Evolutionary conservation across 2,888 invertebrate species (phyloP).

Genomic region (Trichogramma dendrolimi): DNA sequence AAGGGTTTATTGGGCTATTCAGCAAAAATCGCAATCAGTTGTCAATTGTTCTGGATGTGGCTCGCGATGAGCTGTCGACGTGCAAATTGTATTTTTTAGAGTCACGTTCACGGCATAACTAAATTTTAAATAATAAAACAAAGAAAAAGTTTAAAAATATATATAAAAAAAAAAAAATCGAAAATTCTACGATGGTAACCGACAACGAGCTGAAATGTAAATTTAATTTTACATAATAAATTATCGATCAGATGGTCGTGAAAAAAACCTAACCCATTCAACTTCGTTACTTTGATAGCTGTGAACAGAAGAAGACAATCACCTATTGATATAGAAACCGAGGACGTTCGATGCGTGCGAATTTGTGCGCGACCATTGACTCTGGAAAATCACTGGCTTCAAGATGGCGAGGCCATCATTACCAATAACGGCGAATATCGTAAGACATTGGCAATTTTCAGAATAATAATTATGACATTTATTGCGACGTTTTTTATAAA

Average conservation of each 20-base stretch:
- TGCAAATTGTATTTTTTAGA: no score
- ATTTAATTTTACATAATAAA: neutral
- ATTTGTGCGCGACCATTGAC: constrained; percentile 34
- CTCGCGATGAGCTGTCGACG: no score
- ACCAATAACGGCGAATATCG: constrained; percentile 36
- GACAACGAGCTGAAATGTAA: constrained; percentile 24
- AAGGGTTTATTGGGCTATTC: constrained; percentile 12
- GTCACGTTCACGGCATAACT: neutral
- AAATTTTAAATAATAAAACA: neutral
- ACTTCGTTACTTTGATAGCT: constrained; percentile 11
- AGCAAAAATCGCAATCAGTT: neutral
- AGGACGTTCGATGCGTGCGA: neutral
- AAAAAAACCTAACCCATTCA: neutral
- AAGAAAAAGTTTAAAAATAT: neutral
- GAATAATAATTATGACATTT: neutral
- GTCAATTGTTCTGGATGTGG: no score
- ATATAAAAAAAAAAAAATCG: neutral
- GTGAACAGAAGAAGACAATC: constrained; percentile 37
- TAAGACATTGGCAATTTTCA: constrained; percentile 21
- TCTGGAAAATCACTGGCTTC: constrained; percentile 43
- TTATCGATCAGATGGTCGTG: neutral
- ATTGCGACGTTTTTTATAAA: neutral
- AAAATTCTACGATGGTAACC: constrained; percentile 10
- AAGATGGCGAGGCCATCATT: constrained; percentile 40
- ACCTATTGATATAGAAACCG: constrained; percentile 41